phyloP scores from a whole-genome alignment of 2,888 invertebrate genomes.

The Melanophora roralis region DNA sequence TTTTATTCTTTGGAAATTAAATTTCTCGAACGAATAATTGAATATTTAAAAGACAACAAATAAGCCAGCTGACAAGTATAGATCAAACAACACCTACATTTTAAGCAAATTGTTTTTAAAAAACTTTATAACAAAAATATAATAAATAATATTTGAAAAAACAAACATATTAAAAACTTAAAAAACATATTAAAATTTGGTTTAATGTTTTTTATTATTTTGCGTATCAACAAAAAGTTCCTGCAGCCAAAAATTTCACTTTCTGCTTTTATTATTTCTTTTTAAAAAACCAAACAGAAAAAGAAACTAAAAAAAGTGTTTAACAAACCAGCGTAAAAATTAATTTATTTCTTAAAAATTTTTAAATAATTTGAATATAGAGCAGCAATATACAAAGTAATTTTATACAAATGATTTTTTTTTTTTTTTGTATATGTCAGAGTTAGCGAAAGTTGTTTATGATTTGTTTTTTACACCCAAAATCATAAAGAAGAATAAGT shows the following conservation, averaged over 20 bases:
- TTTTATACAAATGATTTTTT: slow-evolving; percentile 48
- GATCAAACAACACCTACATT: no score
- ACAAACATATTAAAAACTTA: no score
- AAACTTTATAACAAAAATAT: no score
- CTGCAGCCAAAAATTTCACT: slow-evolving; percentile 29
- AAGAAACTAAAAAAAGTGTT: background rate
- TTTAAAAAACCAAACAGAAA: background rate
- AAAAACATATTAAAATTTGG: background rate
- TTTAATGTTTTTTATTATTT: background rate
- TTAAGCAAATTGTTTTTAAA: no score
- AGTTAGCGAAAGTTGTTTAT: slow-evolving; percentile 51
- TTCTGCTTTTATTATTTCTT: slow-evolving; percentile 7
- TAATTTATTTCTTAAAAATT: background rate
- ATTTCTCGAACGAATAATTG: no score
- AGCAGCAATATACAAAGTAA: slow-evolving; percentile 24
- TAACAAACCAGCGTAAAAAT: slow-evolving; percentile 4
- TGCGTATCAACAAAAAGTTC: background rate
- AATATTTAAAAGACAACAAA: no score
- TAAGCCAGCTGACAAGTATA: no score
- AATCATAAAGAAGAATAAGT: background rate
- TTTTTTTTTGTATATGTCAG: slow-evolving; percentile 56
- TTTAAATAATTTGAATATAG: background rate
- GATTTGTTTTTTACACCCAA: background rate
- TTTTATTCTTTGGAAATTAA: no score
- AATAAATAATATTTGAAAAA: no score